Conservation (phyloP, 2,113 vertebrate genomes). For the Platysternon megacephalum region DNA sequence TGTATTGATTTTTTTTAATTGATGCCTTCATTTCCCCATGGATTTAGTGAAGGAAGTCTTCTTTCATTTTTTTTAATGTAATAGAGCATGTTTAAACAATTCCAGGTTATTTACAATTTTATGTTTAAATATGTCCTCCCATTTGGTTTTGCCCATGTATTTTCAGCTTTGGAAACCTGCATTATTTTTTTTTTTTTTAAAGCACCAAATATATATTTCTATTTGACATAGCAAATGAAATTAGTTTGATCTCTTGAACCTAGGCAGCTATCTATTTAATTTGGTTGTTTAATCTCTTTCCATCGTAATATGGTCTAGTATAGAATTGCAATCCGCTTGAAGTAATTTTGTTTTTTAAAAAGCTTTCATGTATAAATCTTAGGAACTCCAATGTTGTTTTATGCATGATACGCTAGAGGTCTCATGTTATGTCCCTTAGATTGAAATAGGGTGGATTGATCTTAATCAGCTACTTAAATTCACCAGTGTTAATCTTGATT, state of each 20-base stretch:
- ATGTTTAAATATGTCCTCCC: not conserved
- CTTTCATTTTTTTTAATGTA: too few species aligned
- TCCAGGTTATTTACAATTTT: too few species aligned
- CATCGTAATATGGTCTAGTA: not conserved
- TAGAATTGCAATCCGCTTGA: not conserved
- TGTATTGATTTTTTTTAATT: too few species aligned
- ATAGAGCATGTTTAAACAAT: too few species aligned
- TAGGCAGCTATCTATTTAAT: not conserved
- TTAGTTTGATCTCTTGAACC: not conserved
- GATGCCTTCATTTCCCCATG: too few species aligned
- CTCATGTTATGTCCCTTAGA: too few species aligned
- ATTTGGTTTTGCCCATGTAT: not conserved
- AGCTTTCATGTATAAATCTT: not conserved
- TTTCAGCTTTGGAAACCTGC: not conserved
- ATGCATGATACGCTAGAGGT: too few species aligned
- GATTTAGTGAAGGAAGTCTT: too few species aligned
- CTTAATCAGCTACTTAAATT: too few species aligned
- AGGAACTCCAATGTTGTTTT: not conserved
- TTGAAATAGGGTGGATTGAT: too few species aligned
- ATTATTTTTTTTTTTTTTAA: not conserved
- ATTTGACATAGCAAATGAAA: not conserved
- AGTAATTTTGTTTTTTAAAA: not conserved
- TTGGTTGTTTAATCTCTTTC: not conserved
- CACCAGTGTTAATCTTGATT: too few species aligned
- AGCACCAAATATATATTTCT: not conserved